Evolutionary conservation across 2,888 invertebrate species (phyloP).

Genomic region (Lacanobia oleracea): DNA sequence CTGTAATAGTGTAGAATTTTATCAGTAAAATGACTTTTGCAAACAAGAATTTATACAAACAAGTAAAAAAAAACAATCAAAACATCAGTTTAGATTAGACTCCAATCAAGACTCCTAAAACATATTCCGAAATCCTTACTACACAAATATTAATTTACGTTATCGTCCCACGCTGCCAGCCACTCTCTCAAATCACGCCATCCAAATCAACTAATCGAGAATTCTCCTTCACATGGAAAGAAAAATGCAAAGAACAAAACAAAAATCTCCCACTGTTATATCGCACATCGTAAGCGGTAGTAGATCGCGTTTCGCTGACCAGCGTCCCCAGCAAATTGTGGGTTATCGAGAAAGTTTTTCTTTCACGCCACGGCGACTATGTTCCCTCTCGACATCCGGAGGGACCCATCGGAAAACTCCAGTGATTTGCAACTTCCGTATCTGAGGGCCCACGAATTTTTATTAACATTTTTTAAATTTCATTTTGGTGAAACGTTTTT

Average conservation of each 20-base stretch:
- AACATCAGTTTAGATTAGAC: too few relatives aligned
- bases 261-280: slow-evolving; percentile 17
- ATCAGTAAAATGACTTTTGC: too few relatives aligned
- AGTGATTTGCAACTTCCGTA: slow-evolving; percentile 83
- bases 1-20: too few relatives aligned
- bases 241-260: slow-evolving; percentile 29
- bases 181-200: neutral
- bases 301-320: slow-evolving; percentile 47
- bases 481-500: slow-evolving; percentile 10
- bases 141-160: too few relatives aligned
- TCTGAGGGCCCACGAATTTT: slow-evolving; percentile 69
- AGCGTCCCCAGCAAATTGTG: slow-evolving; percentile 50
- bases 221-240: slow-evolving; percentile 11
- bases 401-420: slow-evolving; percentile 78
- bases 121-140: too few relatives aligned
- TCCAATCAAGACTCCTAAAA: too few relatives aligned
- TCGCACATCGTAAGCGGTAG: slow-evolving; percentile 20
- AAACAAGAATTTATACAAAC: too few relatives aligned
- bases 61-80: too few relatives aligned
- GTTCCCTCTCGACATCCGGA: slow-evolving; percentile 82
- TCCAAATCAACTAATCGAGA: neutral
- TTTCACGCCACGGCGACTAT: slow-evolving; percentile 60
- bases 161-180: too few relatives aligned
- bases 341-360: slow-evolving; percentile 59
- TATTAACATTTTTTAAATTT: slow-evolving; percentile 32